Evolutionary conservation across 2,888 invertebrate genomes (phyloP).

Genomic region (Tenthredo livida): DNA sequence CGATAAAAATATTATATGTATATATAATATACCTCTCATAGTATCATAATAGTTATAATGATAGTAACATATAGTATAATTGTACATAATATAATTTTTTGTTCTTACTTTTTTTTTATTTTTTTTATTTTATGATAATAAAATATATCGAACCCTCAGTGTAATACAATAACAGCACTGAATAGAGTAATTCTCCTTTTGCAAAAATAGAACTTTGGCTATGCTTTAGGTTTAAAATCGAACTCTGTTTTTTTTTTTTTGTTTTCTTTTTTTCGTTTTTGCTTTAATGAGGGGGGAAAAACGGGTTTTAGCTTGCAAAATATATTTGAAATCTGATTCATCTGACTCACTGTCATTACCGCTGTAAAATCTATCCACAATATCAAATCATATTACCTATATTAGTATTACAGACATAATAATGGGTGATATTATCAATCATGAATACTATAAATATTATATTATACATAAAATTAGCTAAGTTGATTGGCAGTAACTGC

Average conservation of each 20-base stretch:
- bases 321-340: conserved; percentile 10
- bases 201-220: conserved; percentile 51
- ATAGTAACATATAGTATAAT: conserved; percentile 42
- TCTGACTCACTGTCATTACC: neutral
- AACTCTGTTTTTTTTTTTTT: neutral
- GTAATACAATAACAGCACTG: conserved; percentile 24
- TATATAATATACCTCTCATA: no score
- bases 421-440: conserved; percentile 18
- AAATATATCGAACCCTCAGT: conserved; percentile 51
- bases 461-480: conserved; percentile 29
- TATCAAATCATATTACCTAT: conserved; percentile 10
- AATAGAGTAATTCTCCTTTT: conserved; percentile 26
- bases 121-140: conserved; percentile 20
- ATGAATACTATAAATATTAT: conserved; percentile 21
- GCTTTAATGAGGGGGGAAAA: neutral
- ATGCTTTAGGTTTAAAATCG: conserved; percentile 44
- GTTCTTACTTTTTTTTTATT: neutral
- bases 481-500: conserved; percentile 11
- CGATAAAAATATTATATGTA: conserved; percentile 73
- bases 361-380: neutral
- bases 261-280: neutral
- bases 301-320: neutral
- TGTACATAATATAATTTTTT: conserved; percentile 49
- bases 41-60: conserved; percentile 43
- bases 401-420: conserved; percentile 10